Base-by-base conservation (phyloP, 2,888 invertebrate genomes). In the Hesperia comma region DNA sequence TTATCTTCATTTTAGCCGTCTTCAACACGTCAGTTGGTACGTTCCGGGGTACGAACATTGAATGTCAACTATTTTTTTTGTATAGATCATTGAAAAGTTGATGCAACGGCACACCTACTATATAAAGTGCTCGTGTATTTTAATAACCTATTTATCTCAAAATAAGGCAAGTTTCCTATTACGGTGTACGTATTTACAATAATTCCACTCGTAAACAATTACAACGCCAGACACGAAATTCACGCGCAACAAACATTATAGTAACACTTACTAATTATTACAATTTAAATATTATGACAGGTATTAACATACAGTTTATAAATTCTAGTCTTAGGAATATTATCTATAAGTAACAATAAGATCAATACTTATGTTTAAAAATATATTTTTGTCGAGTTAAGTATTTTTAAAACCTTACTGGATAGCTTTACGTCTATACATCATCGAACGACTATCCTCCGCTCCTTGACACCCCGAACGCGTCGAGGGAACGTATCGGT, bases 281-380 rank as follows among this genome's bases (percentile, higher is more conserved):
- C 53, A 67, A 66, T 61, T 55, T 67, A 67, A 70, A 72, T 69
- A 70, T 73, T 71, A 72, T 69, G 71, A 74, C 68, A 68, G 67
- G 21, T 68, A 71, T 69, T 66, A 68, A 70, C 69, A 73, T 63
- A 58, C 56, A 67, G 54, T 70, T 69, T 69, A 63, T 68, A 68
- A 51, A 69, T 37, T 61, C 67, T 67, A 67, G 55, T 61, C 67
- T 61, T 67, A 67, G 67, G 67, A 67, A 67, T 64, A 64, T 67
- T 55, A 61, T 61, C 33, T 46, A 67, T 61, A 61, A 46, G 60
- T 58, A 60, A 66, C 60, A 60, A 55, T 67, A 67, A 67, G 67
- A 67, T 67, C 67, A 67, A 67, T 67, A 67, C 67, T 67, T 61
- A 60, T 57, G 41, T 66, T 66, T 66, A 60, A 66, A 66, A 66